These are phyloP conservation scores for Anorthoa munda DNA, from an alignment of 2,888 invertebrate species.

Conservation along the genomic window DNA sequence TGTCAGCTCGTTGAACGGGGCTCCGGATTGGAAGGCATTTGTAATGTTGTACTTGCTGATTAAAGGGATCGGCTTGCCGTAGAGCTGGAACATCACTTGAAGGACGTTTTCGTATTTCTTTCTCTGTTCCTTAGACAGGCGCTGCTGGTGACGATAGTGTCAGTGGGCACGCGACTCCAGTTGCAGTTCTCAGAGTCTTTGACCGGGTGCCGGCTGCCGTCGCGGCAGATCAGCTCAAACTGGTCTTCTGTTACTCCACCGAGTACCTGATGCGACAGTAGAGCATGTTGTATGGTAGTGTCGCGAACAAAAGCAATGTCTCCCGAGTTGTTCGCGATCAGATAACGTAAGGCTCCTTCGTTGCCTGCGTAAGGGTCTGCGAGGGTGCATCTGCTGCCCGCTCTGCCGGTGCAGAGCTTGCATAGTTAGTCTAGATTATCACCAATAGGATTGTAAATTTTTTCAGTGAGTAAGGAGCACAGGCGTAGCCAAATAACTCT, in stretches of 20 bases:
- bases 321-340: slow-evolving; percentile 93
- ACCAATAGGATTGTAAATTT: slow-evolving; percentile 98
- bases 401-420: slow-evolving; percentile 95
- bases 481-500: slow-evolving; percentile 97
- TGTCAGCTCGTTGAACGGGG: slow-evolving; percentile 77
- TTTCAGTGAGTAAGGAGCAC: slow-evolving; percentile 97
- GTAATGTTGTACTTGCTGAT: slow-evolving; percentile 81
- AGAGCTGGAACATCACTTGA: slow-evolving; percentile 91
- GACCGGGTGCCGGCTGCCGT: slow-evolving; percentile 93
- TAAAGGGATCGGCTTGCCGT: slow-evolving; percentile 85
- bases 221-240: slow-evolving; percentile 95
- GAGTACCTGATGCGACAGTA: slow-evolving; percentile 89
- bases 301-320: slow-evolving; percentile 98
- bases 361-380: slow-evolving; percentile 98
- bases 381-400: slow-evolving; percentile 95
- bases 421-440: slow-evolving; percentile 95
- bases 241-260: slow-evolving; percentile 92
- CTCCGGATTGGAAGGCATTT: slow-evolving; percentile 69
- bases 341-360: slow-evolving; percentile 97
- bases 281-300: slow-evolving; percentile 94
- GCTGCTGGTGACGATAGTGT: slow-evolving; percentile 96
- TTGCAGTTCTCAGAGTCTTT: slow-evolving; percentile 94
- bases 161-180: slow-evolving; percentile 96
- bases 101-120: slow-evolving; percentile 93
- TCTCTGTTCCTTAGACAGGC: no score